These are phyloP conservation scores for Diplogasteroides magnus DNA, from an alignment of 1,140 invertebrate genomes.

Conservation along the genomic window DNA sequence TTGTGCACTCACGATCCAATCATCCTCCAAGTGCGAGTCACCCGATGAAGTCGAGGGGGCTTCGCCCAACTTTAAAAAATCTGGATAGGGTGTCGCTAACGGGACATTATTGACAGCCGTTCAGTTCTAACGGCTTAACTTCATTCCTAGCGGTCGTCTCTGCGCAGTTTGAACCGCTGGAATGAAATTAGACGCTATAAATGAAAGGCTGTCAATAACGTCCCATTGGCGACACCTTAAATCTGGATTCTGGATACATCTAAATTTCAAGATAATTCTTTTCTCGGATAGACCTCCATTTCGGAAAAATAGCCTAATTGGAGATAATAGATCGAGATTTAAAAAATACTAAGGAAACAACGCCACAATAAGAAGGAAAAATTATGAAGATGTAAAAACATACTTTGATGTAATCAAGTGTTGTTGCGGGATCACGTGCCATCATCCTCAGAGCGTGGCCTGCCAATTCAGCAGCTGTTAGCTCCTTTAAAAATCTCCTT, in stretches of 20 bases:
- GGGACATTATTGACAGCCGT: too few relatives aligned
- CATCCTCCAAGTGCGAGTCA: constrained; percentile 67
- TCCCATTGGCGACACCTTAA: too few relatives aligned
- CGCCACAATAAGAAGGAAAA: constrained; percentile 12
- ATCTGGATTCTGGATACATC: constrained; percentile 4
- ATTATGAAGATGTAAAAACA: constrained; percentile 32
- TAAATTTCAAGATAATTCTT: constrained; percentile 8
- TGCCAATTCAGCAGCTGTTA: constrained; percentile 74
- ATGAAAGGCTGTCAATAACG: too few relatives aligned
- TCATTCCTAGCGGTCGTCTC: too few relatives aligned
- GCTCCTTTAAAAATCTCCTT: too few relatives aligned
- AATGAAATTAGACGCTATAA: constrained; percentile 3
- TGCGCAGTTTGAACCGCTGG: too few relatives aligned
- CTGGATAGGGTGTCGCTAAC: too few relatives aligned
- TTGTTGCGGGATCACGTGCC: constrained; percentile 71
- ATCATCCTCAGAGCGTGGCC: constrained; percentile 78
- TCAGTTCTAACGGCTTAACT: too few relatives aligned
- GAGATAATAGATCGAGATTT: too few relatives aligned
- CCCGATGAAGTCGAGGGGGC: constrained; percentile 22
- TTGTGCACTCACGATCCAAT: constrained; percentile 87
- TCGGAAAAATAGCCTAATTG: constrained; percentile 7
- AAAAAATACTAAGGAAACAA: too few relatives aligned
- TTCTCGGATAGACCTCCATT: neutral
- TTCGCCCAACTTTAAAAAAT: constrained; percentile 8
- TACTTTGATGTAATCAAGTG: constrained; percentile 69